Base-by-base conservation (phyloP, 2,797 vertebrate genomes). In the Sternotherus odoratus region DNA sequence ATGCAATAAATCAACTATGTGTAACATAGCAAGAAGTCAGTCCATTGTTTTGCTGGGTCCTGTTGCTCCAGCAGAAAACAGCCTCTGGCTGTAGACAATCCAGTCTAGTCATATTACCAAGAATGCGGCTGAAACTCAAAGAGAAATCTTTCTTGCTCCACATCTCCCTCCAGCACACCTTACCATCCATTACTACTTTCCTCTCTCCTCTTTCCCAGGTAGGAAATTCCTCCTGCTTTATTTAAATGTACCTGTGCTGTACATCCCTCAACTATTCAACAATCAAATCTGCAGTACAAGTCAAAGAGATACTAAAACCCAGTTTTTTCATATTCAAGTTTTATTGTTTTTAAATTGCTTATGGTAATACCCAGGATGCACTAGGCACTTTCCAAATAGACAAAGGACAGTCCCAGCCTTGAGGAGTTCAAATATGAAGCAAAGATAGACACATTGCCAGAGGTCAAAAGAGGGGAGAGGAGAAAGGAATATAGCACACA, bases 331-430 rank as follows among this genome's bases (percentile, higher is more conserved):
- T 26, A 56, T 56, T 51, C 10, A 12, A 90, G 6, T 82, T 5
- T 43, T 83, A 78, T 60, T 53, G 85, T 83, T 93, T 94, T 84
- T 6, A 92, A 86, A 90, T 5, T 77, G n/a, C 83, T 92, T 87
- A 82, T 84, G 39, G 72, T 53, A 93, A 48, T 63, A 13, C 86
- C 66, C 12, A 50, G 78, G 49, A 87, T 74, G 46, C 87, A 24
- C 46, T 51, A 57, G 85, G 53, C 82, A 50, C 53, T 94, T 92
- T 87, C 51, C 50, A 86, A 89, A 87, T n/a, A 48, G 84, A 21
- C 33, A 53, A 92, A 54, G 53, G n/a, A 53, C 77, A 87, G 88
- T 95, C 95, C 77, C 57, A 17, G 33, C 33, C 84, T 17, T 1
- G 57, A 88, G 30, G 60, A 84, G 13, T 54, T 94, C 48, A 57